Evolutionary conservation across 2,888 invertebrate species (phyloP), one percentile per base, ranked within the genome.

Genomic region (Pachydiplax longipennis): DNA sequence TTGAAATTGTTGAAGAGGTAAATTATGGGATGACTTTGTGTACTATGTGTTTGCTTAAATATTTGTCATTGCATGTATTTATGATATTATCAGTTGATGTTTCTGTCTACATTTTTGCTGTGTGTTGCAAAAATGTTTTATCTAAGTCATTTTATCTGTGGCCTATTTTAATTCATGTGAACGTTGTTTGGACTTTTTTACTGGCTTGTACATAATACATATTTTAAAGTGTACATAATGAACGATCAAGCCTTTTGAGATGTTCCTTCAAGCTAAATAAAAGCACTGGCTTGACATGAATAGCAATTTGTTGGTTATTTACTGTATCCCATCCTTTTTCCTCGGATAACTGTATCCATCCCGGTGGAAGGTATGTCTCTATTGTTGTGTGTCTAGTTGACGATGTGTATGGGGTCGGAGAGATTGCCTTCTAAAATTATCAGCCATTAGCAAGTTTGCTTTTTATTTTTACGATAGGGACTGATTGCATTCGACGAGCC

Each of bases 221-320:
- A 13, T 13, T 37, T 37, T 65, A 18, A 44, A 65, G 10, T 87
- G 87, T 87, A 87, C 87, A 87, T 87, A 87, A n/a, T 25, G 25
- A 4, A 37, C 61, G 61, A 87, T 87, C 87, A 61, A 87, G 40
- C 87, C 44, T 44, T n/a, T 22, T 82, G 61, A 58, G n/a, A 87
- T 87, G 87, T 87, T 87, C 87, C 87, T 87, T 87, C 87, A 87
- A 87, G 87, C 87, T 87, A 87, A 87, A 87, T 87, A 87, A 87
- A 87, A 22, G 25, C 35, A 61, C 61, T 87, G 87, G 87, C 87
- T 87, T 87, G 87, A 73, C 31, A 31, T 53, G 18, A 53, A 53
- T 5, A 53, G 53, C 53, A 18, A 53, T 53, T 15, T 53, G 18
- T 44, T 44, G 44, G 44, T 53, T 53, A 53, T 53, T 53, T 53